Evolutionary conservation across 1,140 invertebrate species (phyloP), one percentile per base, ranked within the genome.

Genomic region (Myzus persicae): DNA sequence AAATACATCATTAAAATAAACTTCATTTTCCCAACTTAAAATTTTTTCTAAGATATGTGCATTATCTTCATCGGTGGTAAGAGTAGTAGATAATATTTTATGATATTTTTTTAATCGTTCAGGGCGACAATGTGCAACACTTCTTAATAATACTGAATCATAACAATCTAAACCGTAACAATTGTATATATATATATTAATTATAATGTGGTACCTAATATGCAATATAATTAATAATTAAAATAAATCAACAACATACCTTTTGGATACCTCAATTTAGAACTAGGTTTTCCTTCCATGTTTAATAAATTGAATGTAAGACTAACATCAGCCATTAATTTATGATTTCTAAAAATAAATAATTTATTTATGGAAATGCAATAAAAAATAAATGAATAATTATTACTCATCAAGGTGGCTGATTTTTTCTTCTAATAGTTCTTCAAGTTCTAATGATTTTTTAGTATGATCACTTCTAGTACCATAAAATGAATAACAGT

Each of bases 401-500:
- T 93, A 94, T 94, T 94, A 94, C 96, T 95, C 95, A 90, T 96
- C 95, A 44, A 96, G 94, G 36, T 95, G 93, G 87, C 94, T 94
- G 76, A 96, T 93, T 94, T 96, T 96, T 94, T 96, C 95, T 94
- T 96, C 96, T 93, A 96, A 94, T 94, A 96, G 95, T 42, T 95
- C 95, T 94, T 96, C 96, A n/a, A 96, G 94, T 90, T 95, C 94
- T 88, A 96, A 94, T 24, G 95, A 96, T 94, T 95, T 95, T 93
- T 95, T 96, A 3, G 95, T 95, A 31, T 96, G 94, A 89, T 95
- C 94, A 94, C 96, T 95, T 92, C 95, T 94, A 8, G 95, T 95
- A 88, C 96, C 96, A 94, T 95, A 96, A 94, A 95, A 96, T 24
- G 95, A 95, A 93, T 96, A 96, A 94, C 96, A 96, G 93, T 96